A percentile compares a stretch with the other conserved stretches of the same genome.
Evolutionary conservation across 2,797 vertebrate genomes (phyloP).

Genomic region (Sitta carolinensis): DNA sequence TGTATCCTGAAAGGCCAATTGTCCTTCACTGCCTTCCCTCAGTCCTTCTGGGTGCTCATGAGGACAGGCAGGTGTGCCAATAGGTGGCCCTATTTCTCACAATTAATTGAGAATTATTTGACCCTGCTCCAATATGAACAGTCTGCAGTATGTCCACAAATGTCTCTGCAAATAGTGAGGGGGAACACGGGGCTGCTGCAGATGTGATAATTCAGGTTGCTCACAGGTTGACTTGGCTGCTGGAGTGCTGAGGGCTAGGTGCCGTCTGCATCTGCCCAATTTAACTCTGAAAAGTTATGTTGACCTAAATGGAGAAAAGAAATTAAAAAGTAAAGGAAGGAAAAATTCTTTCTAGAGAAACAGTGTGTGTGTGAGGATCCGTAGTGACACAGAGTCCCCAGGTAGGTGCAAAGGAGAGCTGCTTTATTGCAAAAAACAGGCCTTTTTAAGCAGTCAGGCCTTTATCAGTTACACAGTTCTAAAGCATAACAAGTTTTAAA

Average conservation of each 20-base stretch:
- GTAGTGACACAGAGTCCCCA: neutral
- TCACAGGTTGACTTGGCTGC: neutral
- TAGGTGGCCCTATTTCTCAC: neutral
- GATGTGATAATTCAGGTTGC: neutral
- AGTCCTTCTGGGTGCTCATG: neutral
- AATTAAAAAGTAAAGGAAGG: neutral
- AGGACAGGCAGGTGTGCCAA: accelerated
- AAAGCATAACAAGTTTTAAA: neutral
- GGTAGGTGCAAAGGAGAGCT: neutral
- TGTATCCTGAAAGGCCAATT: neutral
- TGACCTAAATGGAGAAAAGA: neutral
- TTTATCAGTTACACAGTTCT: neutral
- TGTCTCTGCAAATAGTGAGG: neutral
- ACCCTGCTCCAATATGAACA: neutral
- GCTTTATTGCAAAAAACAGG: neutral
- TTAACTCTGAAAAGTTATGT: neutral
- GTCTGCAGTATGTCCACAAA: neutral
- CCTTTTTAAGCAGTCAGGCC: neutral
- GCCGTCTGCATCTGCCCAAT: accelerated
- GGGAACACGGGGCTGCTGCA: neutral
- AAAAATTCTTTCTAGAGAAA: neutral
- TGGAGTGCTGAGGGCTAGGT: neutral
- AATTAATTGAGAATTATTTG: neutral
- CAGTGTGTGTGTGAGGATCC: neutral
- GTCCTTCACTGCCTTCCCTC: neutral